Evolutionary conservation across 2,113 vertebrate species (phyloP).

Genomic region (Garra rufa): DNA sequence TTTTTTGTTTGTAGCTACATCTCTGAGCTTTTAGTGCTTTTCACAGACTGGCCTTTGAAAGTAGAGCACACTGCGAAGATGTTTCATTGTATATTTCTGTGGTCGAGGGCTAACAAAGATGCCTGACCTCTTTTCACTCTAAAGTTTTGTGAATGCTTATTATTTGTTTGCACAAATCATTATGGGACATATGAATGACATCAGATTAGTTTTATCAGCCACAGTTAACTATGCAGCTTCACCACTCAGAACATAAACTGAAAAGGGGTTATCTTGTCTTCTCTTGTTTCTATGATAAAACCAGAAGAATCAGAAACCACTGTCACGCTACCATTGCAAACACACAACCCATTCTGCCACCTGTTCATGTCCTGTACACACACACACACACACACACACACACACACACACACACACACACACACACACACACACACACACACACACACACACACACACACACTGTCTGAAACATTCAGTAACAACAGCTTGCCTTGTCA

Average conservation of each 20-base stretch:
- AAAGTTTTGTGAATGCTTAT: too few relatives aligned
- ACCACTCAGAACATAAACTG: not conserved
- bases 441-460: not conserved
- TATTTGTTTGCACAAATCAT: too few relatives aligned
- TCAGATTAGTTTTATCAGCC: too few relatives aligned
- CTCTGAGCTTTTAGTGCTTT: not conserved
- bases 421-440: not conserved
- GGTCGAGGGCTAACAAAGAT: too few relatives aligned
- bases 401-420: not conserved
- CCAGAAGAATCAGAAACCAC: not conserved
- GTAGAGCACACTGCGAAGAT: not conserved
- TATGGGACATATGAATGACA: too few relatives aligned
- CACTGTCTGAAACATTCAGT: not conserved
- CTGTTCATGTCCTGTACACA: not conserved
- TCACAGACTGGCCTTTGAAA: not conserved
- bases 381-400: not conserved
- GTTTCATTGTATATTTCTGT: not conserved
- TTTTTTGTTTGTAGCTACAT: too few relatives aligned
- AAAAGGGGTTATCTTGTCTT: not conserved
- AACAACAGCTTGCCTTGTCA: conserved; percentile 20
- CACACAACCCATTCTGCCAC: not conserved
- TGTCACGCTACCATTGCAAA: too few relatives aligned
- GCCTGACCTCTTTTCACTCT: too few relatives aligned
- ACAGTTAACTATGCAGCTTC: too few relatives aligned
- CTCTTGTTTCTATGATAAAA: not conserved